Conservation (phyloP, 2,113 vertebrate species). For the Bubo blakistoni region DNA sequence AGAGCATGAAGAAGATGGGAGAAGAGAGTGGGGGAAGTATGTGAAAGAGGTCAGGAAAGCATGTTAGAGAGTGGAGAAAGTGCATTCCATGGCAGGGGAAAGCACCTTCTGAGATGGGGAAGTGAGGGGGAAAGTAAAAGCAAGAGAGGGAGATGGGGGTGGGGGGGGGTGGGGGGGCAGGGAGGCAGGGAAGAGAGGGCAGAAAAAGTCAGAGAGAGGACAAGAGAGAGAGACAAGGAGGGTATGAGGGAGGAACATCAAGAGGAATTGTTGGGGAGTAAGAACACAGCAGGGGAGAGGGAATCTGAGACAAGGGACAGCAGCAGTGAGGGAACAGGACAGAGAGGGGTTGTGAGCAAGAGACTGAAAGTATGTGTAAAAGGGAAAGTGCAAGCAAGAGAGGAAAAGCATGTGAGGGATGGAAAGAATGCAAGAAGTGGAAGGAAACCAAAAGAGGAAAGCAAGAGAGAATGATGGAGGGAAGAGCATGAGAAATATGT, state of each 20-base stretch:
- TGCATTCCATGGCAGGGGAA: too few species aligned
- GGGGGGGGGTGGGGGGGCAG: too few species aligned
- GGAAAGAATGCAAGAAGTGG: background rate
- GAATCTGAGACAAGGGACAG: background rate
- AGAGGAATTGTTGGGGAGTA: background rate
- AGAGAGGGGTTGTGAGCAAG: background rate
- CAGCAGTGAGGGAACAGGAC: background rate
- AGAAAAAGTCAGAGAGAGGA: background rate
- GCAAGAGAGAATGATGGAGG: background rate
- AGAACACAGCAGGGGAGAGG: too few species aligned
- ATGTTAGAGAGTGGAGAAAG: background rate
- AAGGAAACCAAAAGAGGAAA: background rate
- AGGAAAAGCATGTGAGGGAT: background rate
- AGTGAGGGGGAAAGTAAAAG: background rate
- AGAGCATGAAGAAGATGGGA: background rate
- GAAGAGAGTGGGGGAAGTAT: background rate
- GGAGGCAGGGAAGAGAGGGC: background rate
- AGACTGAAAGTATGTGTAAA: background rate
- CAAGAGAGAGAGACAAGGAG: background rate
- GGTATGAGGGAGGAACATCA: background rate
- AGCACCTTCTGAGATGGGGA: background rate
- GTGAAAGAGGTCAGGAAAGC: background rate
- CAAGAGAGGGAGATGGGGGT: background rate
- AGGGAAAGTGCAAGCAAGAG: background rate
- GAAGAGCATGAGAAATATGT: background rate